Evolutionary conservation across 2,797 vertebrate species (phyloP).

Genomic region (Sebastolobus alascanus): DNA sequence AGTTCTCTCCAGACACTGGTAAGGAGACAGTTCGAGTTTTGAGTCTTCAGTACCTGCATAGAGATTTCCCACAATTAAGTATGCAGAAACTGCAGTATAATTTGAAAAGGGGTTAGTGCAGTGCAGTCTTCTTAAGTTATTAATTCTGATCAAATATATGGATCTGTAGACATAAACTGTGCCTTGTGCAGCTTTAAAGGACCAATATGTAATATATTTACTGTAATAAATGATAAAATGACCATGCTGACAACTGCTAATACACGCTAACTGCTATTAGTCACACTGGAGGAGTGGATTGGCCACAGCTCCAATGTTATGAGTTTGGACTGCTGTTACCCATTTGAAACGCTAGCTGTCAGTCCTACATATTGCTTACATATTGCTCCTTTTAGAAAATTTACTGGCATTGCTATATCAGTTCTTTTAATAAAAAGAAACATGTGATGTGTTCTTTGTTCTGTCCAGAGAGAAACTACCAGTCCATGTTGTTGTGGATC

Average conservation of each 20-base stretch:
- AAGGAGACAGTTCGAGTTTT: no score
- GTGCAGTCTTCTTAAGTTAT: not conserved
- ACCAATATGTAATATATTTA: no score
- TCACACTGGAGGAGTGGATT: no score
- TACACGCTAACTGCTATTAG: no score
- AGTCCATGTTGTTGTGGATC: conserved; percentile 98
- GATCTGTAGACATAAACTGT: not conserved
- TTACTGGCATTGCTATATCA: not conserved
- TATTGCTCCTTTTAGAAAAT: not conserved
- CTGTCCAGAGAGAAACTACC: conserved; percentile 91
- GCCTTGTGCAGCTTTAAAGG: not conserved
- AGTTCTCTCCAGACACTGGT: not conserved
- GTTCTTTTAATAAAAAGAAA: not conserved
- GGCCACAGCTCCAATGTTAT: no score
- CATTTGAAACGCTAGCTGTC: no score
- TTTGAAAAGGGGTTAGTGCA: not conserved
- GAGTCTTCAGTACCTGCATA: no score
- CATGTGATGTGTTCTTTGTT: not conserved
- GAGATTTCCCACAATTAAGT: no score
- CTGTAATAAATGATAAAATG: no score
- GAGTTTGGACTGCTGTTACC: no score
- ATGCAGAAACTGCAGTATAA: not conserved
- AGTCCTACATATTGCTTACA: no score
- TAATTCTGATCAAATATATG: not conserved
- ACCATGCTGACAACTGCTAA: no score